Conservation (phyloP, 2,888 invertebrate genomes). For the Incurvaria masculella region DNA sequence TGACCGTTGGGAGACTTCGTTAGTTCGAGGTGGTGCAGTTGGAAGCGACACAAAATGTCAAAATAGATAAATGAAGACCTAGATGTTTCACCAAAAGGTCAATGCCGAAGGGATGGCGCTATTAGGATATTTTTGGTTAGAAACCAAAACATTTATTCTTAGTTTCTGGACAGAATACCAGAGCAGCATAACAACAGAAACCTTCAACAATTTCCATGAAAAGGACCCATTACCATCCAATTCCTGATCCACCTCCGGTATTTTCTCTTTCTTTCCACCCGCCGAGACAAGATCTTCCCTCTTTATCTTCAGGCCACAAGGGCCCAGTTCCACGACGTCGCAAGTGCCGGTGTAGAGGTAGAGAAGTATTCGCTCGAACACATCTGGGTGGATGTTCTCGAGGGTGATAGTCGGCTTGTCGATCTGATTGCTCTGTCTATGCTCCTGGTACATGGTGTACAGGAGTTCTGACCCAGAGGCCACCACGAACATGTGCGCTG, state of each 20-base stretch:
- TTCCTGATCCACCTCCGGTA: slow-evolving; percentile 25
- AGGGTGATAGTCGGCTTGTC: slow-evolving; percentile 42
- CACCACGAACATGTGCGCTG: slow-evolving; percentile 72
- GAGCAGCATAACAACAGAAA: slow-evolving; percentile 7
- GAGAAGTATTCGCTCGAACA: slow-evolving; percentile 68
- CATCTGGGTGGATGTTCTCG: slow-evolving; percentile 56
- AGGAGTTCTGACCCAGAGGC: slow-evolving; percentile 63
- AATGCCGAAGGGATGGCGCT: too few relatives aligned
- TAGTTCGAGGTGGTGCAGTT: too few relatives aligned
- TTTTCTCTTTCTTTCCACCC: slow-evolving; percentile 25
- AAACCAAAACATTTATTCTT: too few relatives aligned
- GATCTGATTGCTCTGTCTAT: slow-evolving; percentile 23
- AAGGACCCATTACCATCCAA: slow-evolving; percentile 29
- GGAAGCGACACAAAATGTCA: too few relatives aligned
- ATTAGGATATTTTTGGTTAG: too few relatives aligned
- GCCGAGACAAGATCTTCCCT: slow-evolving; percentile 33
- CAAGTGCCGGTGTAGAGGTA: slow-evolving; percentile 70
- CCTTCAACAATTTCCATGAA: slow-evolving; percentile 8
- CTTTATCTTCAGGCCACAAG: slow-evolving; percentile 42
- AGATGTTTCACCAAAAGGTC: too few relatives aligned
- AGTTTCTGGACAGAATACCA: too few relatives aligned
- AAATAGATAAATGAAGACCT: too few relatives aligned
- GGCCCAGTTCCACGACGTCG: slow-evolving; percentile 55
- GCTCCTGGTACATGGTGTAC: slow-evolving; percentile 49
- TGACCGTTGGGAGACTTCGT: slow-evolving; percentile 17